Conservation (phyloP, 2,113 vertebrate species). For the Rhinogobius similis region DNA sequence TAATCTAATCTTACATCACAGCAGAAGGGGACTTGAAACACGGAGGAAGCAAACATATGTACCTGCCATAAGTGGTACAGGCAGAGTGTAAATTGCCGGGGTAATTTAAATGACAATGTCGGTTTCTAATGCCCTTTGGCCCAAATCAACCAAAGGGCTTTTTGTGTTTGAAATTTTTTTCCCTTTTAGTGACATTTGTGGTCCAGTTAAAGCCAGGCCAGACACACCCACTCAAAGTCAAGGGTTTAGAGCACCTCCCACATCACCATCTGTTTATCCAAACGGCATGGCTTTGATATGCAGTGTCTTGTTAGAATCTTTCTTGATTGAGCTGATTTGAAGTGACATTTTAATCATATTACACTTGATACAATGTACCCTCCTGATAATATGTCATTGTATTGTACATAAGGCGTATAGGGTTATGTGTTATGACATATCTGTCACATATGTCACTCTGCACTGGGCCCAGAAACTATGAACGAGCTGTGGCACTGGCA, state of each 20-base stretch:
- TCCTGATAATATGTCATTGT: no score
- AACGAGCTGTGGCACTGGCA: no score
- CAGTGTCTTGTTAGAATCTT: neutral
- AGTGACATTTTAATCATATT: neutral
- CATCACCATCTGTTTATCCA: neutral
- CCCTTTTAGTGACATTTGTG: neutral
- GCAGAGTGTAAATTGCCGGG: neutral
- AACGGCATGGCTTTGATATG: neutral
- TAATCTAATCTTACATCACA: slow-evolving; percentile 52
- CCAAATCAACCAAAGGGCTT: neutral
- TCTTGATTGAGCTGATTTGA: neutral
- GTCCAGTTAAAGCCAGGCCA: neutral
- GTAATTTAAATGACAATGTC: neutral
- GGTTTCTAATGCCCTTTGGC: neutral
- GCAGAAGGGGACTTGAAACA: slow-evolving; percentile 15
- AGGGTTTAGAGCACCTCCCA: neutral
- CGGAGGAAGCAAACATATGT: slow-evolving; percentile 1
- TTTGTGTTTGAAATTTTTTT: neutral
- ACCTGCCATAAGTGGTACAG: neutral
- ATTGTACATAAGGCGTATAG: no score
- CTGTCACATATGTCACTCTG: no score
- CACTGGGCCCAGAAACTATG: no score
- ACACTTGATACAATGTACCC: neutral
- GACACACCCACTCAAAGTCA: slow-evolving; percentile 4
- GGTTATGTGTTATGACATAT: no score